Evolutionary conservation across 2,797 vertebrate genomes (phyloP), one percentile per base, ranked within the genome.

Genomic region (Platyrinchus mystaceus): DNA sequence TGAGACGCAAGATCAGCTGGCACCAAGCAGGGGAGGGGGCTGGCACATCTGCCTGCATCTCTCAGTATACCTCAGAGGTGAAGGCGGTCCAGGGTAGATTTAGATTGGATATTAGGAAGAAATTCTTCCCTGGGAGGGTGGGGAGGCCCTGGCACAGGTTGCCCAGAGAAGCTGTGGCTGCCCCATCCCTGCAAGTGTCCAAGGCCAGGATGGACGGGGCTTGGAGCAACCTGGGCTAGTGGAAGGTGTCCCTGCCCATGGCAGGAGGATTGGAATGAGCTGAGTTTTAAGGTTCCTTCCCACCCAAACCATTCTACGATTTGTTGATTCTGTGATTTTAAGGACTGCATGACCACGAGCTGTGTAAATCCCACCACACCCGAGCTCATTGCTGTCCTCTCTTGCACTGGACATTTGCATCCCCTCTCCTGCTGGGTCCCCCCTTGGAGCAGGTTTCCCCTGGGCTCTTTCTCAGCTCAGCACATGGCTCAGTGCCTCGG

Each of bases 191-290:
- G 43, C 36, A 62, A 69, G 20, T 63, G 47, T 27, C 28, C n/a
- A 0, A 0, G 20, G 36, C 27, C 24, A 50, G 37, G 36, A 3
- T 69, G 41, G 32, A 56, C 4, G 28, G 19, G 20, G 23, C 32
- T 63, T 82, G 68, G 49, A 82, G 43, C 36, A 69, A 49, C 20
- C 55, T 63, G 13, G 5, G 28, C 11, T 44, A 24, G 16, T 27
- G 32, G 26, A 47, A 59, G 21, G 14, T 59, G 24, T 74, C 39
- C 12, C 9, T 28, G 28, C 14, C 37, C 16, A n/a, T 58, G 37
- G 37, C 59, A 62, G 13, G 8, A 12, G 36, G 12, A 8, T 26
- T 52, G 58, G 26, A 84, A 71, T 14, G 10, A 71, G 26, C 9
- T 41, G 44, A 58, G 30, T 39, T 52, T 58, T 58, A 71, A 46